Conservation (phyloP, 2,113 vertebrate species). For the Anhinga anhinga region DNA sequence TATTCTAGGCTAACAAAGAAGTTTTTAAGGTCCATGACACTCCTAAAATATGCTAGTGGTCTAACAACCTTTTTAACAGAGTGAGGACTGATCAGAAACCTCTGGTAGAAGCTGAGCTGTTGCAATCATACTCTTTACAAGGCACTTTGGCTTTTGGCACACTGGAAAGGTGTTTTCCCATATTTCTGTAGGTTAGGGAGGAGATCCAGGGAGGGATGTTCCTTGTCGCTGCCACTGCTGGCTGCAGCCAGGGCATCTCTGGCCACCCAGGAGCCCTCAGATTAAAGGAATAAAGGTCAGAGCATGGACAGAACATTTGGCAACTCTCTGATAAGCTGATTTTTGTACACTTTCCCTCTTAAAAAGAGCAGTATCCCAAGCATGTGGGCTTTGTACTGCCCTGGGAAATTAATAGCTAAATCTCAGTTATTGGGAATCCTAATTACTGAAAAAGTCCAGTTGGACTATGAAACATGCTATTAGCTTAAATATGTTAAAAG, state of each 20-base stretch:
- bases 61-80: background rate
- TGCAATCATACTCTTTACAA: background rate
- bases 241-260: background rate
- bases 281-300: background rate
- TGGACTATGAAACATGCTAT: background rate
- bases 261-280: background rate
- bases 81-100: background rate
- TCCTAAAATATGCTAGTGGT: background rate
- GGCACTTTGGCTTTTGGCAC: background rate
- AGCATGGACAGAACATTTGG: background rate
- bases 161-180: background rate
- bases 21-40: background rate
- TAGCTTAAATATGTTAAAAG: background rate
- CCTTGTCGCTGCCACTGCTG: background rate
- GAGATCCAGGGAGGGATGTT: background rate
- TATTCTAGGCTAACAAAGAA: background rate
- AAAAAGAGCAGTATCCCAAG: background rate
- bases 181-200: background rate
- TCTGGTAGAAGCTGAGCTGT: background rate
- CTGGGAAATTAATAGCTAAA: background rate
- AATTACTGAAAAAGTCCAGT: background rate
- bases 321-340: background rate
- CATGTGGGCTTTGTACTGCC: background rate
- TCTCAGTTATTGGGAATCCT: background rate
- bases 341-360: background rate